These are phyloP conservation scores for Cheiracanthium punctorium DNA, from an alignment of 2,888 invertebrate species.

Conservation along the genomic window DNA sequence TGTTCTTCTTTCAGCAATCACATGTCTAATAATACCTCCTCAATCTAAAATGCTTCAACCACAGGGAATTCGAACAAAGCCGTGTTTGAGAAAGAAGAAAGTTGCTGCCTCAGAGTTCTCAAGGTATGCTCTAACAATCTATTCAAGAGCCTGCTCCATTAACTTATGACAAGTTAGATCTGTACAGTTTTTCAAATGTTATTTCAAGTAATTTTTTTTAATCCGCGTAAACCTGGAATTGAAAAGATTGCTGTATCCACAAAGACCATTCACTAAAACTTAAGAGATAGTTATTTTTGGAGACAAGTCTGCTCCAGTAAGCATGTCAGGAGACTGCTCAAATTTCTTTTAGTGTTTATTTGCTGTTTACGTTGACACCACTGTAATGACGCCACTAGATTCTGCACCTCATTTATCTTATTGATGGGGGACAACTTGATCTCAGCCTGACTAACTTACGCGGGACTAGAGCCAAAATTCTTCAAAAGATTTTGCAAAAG, in stretches of 20 bases:
- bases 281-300: constrained; percentile 49
- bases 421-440: constrained; percentile 58
- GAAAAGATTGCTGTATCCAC: not conserved
- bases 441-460: not conserved
- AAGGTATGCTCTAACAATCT: too few relatives aligned
- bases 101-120: too few relatives aligned
- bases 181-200: not conserved
- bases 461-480: constrained; percentile 2
- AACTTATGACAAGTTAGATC: not conserved
- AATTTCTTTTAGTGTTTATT: constrained; percentile 38
- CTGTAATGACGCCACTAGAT: constrained; percentile 39
- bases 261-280: not conserved
- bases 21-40: too few relatives aligned
- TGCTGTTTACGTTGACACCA: constrained; percentile 62
- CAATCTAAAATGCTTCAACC: too few relatives aligned
- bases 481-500: not conserved
- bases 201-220: not conserved
- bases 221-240: not conserved
- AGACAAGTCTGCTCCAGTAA: constrained; percentile 40
- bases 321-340: constrained; percentile 45
- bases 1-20: too few relatives aligned
- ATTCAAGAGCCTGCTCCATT: too few relatives aligned
- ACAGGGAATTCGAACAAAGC: too few relatives aligned
- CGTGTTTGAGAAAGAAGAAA: too few relatives aligned
- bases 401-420: constrained; percentile 60